Conservation (phyloP, 2,113 vertebrate species). For the Larimichthys polyactis region DNA sequence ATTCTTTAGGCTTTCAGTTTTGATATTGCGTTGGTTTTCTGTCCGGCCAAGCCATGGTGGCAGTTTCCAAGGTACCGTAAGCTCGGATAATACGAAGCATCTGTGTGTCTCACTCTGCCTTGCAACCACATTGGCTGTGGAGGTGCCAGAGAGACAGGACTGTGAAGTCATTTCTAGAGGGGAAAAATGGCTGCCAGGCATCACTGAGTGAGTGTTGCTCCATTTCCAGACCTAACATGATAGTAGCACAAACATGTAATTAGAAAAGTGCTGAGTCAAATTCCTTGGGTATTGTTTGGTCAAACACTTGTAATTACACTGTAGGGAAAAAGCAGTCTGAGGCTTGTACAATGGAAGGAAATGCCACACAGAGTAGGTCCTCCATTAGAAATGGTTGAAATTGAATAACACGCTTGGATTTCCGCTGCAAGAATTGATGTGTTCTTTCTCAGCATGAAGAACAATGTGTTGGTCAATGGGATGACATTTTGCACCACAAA, state of each 20-base stretch:
- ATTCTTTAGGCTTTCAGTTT: constrained; percentile 45
- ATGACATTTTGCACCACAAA: constrained; percentile 28
- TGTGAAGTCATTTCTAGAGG: constrained; percentile 68
- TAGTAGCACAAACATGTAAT: constrained; percentile 79
- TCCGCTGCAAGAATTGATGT: constrained; percentile 4
- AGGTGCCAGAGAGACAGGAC: constrained; percentile 70
- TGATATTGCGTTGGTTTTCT: constrained; percentile 39
- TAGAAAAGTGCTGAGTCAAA: constrained; percentile 76
- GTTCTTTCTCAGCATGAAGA: constrained; percentile 11
- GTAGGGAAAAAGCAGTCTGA: constrained; percentile 28
- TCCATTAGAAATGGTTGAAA: constrained; percentile 48
- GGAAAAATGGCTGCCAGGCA: constrained; percentile 64
- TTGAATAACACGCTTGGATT: constrained; percentile 23
- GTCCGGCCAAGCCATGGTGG: constrained; percentile 49
- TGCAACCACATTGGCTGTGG: constrained; percentile 55
- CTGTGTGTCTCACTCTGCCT: constrained; percentile 57
- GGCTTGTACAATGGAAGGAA: constrained; percentile 22
- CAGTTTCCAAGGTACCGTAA: constrained; percentile 50
- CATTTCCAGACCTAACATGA: constrained; percentile 64
- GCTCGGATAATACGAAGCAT: constrained; percentile 71
- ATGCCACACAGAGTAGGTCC: constrained; percentile 31
- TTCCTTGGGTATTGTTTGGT: constrained; percentile 64
- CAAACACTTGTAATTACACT: constrained; percentile 55
- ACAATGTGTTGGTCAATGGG: constrained; percentile 13
- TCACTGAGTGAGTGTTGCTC: constrained; percentile 44